phyloP scores from a whole-genome alignment of 2,797 vertebrate genomes.

The Cyprinodon diabolis region DNA sequence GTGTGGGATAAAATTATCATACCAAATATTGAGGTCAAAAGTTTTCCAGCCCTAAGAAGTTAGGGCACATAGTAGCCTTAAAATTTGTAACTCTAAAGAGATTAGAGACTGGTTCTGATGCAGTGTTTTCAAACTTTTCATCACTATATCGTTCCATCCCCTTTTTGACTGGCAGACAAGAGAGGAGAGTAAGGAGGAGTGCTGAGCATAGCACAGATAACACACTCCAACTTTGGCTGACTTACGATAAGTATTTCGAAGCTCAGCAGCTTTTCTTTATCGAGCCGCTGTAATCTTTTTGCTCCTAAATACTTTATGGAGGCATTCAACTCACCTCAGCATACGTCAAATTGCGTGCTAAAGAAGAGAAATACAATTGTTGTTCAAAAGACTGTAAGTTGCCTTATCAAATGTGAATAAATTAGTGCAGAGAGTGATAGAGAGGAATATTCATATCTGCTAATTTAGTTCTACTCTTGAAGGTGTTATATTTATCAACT shows the following conservation, averaged over 20 bases:
- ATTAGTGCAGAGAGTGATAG: conserved; percentile 51
- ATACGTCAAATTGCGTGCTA: conserved; percentile 48
- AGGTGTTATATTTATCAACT: conserved; percentile 21
- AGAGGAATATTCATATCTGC: conserved; percentile 26
- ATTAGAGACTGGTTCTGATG: conserved; percentile 47
- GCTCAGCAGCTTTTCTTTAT: conserved; percentile 74
- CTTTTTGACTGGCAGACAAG: conserved; percentile 53
- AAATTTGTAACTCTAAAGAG: conserved; percentile 27
- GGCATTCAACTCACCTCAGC: conserved; percentile 49
- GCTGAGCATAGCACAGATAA: conserved; percentile 78
- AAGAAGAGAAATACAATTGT: conserved; percentile 49
- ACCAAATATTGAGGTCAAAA: neutral
- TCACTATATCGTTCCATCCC: conserved; percentile 44
- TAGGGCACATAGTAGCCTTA: conserved; percentile 19
- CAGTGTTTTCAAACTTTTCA: conserved; percentile 43
- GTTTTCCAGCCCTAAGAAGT: conserved; percentile 12
- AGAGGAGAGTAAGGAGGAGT: conserved; percentile 37
- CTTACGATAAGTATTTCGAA: conserved; percentile 78
- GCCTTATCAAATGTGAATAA: conserved; percentile 51
- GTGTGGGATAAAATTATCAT: conserved; percentile 19
- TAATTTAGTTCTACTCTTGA: conserved; percentile 15
- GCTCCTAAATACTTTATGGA: conserved; percentile 62
- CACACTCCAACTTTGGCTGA: conserved; percentile 64
- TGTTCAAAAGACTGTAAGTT: conserved; percentile 48
- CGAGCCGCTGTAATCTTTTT: conserved; percentile 67